Evolutionary conservation across 2,113 vertebrate species (phyloP), one percentile per base, ranked within the genome.

Genomic region (Fregata magnificens): DNA sequence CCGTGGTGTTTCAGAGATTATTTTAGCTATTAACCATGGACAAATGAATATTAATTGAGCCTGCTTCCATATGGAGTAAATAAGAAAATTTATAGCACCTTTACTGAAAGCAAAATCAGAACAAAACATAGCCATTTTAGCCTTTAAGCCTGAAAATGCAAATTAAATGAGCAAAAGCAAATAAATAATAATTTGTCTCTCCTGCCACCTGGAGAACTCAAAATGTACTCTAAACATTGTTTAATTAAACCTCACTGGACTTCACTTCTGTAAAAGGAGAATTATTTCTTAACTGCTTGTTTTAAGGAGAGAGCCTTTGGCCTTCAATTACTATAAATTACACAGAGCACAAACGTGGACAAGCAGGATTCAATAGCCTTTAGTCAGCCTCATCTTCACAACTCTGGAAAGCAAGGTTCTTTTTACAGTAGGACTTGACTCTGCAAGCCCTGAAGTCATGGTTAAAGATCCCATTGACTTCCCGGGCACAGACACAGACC

Each of bases 101-200:
- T 88, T 62, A 77, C 44, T 47, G 59, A 92, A 81, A 93, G n/a
- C 11, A 87, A 84, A 95, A 90, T 90, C 76, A 72, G 67, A 89
- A 87, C 24, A 93, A 84, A 94, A 79, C 42, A 42, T 44, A 70
- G 34, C 86, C 36, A 65, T 73, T 82, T 91, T 67, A 63, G 52
- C 61, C 73, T 94, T 84, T 79, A 89, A 93, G 47, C 52, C 52
- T 89, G 81, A 87, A 91, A 96, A 90, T 72, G 36, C 34, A 93
- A 94, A 87, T 85, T 91, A 96, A 96, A 94, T 38, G 9, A 89
- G 26, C 18, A 73, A 94, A 82, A 82, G 2, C 16, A 90, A 94
- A 96, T 96, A 95, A 95, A 97, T 95, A 95, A 87, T 92, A 95
- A 93, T 95, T 96, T 95, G 86, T 95, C 70, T 93, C 40, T 89